Base-by-base conservation (phyloP, 35 echinoderm and acorn worm species). In the Patiria miniata region DNA sequence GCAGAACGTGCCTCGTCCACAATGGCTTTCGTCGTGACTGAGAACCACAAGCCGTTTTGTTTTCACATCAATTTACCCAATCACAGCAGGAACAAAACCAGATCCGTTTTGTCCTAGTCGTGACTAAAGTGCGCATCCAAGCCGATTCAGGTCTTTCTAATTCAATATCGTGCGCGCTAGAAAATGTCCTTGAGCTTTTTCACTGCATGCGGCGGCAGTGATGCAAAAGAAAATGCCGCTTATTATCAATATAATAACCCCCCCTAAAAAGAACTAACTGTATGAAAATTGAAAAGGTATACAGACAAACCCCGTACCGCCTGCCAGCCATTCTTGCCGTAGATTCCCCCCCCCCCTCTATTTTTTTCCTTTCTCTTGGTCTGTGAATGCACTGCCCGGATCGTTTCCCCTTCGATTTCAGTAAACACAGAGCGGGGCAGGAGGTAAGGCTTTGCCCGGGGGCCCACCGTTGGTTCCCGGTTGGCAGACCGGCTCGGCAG, bases 151-250 rank as follows among this genome's bases (percentile, higher is more conserved):
- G 23, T 30, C 65, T 73, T 26, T 73, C 34, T 73, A 73, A 73
- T 73, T 73, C 34, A 73, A 73, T 73, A 73, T 34, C 14, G 34
- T 23, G 23, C n/a, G 23, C n/a, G 65, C 21, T 14, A 22, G 34
- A 73, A 73, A 26, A 34, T 73, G 65, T 30, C 65, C 65, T 73
- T 73, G 29, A 69, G 61, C 61, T 73, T 30, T n/a, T n/a, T n/a
- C n/a, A n/a, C 42, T 47, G 12, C 4, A 7, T 36, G 3, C 8
- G 1, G 3, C 65, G 34, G 29, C 65, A 34, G 1, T 23, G 65
- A 73, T 73, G 65, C 3, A 73, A 73, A n/a, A n/a, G n/a, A 47
- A 47, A 73, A 73, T 34, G 65, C 65, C 65, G 29, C 65, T 10
- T 73, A 73, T 73, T 73, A 73, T 32, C 65, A 73, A 73, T 30